These are phyloP conservation scores for Drosophila percnosoma DNA, from an alignment of 2,888 invertebrate species.

Conservation along the genomic window DNA sequence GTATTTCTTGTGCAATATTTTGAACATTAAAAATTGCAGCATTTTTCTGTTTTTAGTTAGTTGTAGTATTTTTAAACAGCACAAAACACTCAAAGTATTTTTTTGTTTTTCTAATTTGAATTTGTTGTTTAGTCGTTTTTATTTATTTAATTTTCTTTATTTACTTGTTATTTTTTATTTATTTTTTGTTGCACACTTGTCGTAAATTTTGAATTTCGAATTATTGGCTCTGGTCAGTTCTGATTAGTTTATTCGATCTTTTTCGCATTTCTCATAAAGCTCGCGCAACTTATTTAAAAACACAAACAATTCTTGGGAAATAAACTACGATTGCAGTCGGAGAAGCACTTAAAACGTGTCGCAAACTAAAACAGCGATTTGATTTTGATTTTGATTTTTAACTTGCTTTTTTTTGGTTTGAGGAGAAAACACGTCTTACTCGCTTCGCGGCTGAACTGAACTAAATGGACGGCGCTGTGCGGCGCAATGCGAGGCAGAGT, in stretches of 20 bases:
- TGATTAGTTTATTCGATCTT: slow-evolving; percentile 49
- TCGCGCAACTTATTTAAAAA: slow-evolving; percentile 71
- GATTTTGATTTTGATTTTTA: slow-evolving; percentile 35
- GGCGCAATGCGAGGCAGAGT: slow-evolving; percentile 54
- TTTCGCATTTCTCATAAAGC: slow-evolving; percentile 72
- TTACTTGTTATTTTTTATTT: slow-evolving; percentile 12
- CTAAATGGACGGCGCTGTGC: slow-evolving; percentile 80
- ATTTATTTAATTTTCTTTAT: not conserved
- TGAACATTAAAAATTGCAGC: slow-evolving; percentile 70
- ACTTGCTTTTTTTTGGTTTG: slow-evolving; percentile 45
- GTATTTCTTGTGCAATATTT: slow-evolving; percentile 76
- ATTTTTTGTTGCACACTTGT: not conserved
- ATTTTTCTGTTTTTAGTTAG: slow-evolving; percentile 43
- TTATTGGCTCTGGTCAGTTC: slow-evolving; percentile 6
- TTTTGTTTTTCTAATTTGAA: slow-evolving; percentile 1
- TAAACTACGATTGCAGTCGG: slow-evolving; percentile 43
- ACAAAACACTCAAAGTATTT: slow-evolving; percentile 56
- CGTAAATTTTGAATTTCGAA: not conserved
- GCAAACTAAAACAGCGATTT: slow-evolving; percentile 69
- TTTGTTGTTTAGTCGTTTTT: slow-evolving; percentile 21
- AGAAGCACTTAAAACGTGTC: slow-evolving; percentile 82
- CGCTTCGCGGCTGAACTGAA: slow-evolving; percentile 83
- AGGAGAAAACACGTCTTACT: slow-evolving; percentile 84
- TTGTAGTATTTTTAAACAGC: slow-evolving; percentile 9
- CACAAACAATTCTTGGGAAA: slow-evolving; percentile 64